Evolutionary conservation across 2,797 vertebrate species (phyloP), one percentile per base, ranked within the genome.

Genomic region (Denticeps clupeoides): DNA sequence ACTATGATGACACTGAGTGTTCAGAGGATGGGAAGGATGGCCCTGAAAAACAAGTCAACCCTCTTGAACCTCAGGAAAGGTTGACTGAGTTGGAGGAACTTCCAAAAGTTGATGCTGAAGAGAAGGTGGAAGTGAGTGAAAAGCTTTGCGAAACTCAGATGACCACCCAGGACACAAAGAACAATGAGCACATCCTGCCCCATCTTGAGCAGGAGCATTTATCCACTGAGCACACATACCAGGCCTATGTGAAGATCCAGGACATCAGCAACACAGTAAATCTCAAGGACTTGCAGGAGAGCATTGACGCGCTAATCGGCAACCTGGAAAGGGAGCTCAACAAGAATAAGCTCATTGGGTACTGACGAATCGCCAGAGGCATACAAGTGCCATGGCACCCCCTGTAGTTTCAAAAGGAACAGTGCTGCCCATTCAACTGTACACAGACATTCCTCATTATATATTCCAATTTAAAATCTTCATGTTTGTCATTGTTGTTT

Each of bases 271-370:
- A 79, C 72, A 79, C 79, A 44, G 90, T 88, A 23, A 90, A 97
- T 81, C 89, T 99, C 70, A 87, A 80, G 58, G 91, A 99, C 72
- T 82, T 99, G 60, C 95, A 99, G 76, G 92, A 97, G 78, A 99
- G 92, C 67, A 99, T 99, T 3, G 93, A 99, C 74, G 87, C 85
- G 2, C 77, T 97, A 52, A 91, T 99, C 66, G 91, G 93, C 69
- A 99, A 96, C 78, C 78, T 99, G 72, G 95, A 99, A 74, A 70
- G 82, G 63, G 95, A 99, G 69, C 91, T 99, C 45, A 97, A 89
- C 79, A 99, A 97, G 75, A 97, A 89, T 73, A 96, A 91, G 65
- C 76, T 96, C 41, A 92, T 85, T 23, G 87, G 86, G 53, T 90
- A 85, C 64, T 84, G 69, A 82, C 62, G 55, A 12, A 35, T 32